Evolutionary conservation across 1,140 invertebrate species (phyloP).

Genomic region (Leptopilina clavipes): DNA sequence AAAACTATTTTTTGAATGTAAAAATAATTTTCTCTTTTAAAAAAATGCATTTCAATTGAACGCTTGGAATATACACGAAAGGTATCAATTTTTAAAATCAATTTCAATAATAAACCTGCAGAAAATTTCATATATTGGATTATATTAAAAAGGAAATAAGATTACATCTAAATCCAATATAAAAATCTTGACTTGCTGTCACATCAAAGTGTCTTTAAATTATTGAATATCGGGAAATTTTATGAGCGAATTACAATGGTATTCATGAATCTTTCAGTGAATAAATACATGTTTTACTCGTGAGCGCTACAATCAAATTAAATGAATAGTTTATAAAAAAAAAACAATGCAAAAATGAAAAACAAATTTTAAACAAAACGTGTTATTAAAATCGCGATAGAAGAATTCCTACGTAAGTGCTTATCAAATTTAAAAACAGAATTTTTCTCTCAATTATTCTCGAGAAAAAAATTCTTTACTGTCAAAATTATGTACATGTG

Average conservation of each 20-base stretch:
- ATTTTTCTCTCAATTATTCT: too few relatives aligned
- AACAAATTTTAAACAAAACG: not conserved
- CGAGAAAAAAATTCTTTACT: too few relatives aligned
- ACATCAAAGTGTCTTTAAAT: slow-evolving; percentile 13
- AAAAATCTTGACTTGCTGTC: slow-evolving; percentile 16
- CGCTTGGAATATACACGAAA: too few relatives aligned
- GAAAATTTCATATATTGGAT: slow-evolving; percentile 11
- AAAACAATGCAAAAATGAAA: not conserved
- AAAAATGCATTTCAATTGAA: too few relatives aligned
- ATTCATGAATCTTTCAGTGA: not conserved
- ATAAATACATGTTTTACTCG: not conserved
- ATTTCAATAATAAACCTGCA: slow-evolving; percentile 6
- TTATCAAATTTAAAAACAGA: too few relatives aligned
- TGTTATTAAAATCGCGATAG: too few relatives aligned
- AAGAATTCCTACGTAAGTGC: too few relatives aligned
- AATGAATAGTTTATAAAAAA: not conserved
- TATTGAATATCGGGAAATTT: slow-evolving; percentile 15
- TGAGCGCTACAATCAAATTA: not conserved
- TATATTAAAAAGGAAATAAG: slow-evolving; percentile 9
- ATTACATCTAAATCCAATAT: not conserved
- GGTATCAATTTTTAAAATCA: not conserved
- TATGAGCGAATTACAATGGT: slow-evolving; percentile 7
- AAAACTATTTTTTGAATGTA: too few relatives aligned
- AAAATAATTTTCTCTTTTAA: too few relatives aligned
- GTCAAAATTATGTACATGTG: too few relatives aligned